These are phyloP conservation scores for Megaustenia siamemsis DNA, from an alignment of 2,888 invertebrate species.

Conservation along the genomic window DNA sequence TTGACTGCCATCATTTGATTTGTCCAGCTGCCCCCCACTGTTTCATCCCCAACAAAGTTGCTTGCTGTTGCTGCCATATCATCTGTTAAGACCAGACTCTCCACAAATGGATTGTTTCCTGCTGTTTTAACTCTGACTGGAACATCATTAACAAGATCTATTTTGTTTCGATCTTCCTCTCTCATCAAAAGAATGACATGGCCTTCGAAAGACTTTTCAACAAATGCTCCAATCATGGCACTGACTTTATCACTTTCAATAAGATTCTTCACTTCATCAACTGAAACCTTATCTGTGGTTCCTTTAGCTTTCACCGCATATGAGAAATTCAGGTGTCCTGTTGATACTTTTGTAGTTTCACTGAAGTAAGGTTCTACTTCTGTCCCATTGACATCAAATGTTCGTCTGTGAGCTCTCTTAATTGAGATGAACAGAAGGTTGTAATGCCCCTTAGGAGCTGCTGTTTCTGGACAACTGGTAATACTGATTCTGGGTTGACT, in stretches of 20 bases:
- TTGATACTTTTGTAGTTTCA: too few species aligned
- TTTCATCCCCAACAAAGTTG: too few species aligned
- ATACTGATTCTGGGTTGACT: slow-evolving; percentile 42
- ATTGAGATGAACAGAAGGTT: background rate
- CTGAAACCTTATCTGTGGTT: slow-evolving; percentile 66
- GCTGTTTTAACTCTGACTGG: slow-evolving; percentile 51
- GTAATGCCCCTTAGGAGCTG: slow-evolving; percentile 20
- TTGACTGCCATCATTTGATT: too few species aligned
- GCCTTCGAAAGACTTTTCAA: slow-evolving; percentile 17
- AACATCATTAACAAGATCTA: slow-evolving; percentile 43
- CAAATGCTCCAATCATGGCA: slow-evolving; percentile 48
- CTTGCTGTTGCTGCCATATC: too few species aligned
- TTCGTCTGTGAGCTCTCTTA: background rate
- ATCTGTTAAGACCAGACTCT: too few species aligned
- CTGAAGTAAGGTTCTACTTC: slow-evolving; percentile 56
- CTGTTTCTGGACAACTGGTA: slow-evolving; percentile 10
- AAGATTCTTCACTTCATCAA: slow-evolving; percentile 62
- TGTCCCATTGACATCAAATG: too few species aligned
- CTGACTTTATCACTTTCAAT: slow-evolving; percentile 62
- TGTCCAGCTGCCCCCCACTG: too few species aligned
- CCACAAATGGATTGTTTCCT: slow-evolving; percentile 53
- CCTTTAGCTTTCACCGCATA: slow-evolving; percentile 73
- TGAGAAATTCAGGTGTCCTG: too few species aligned
- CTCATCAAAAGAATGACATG: slow-evolving; percentile 49
- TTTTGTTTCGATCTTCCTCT: slow-evolving; percentile 50